These are phyloP conservation scores for Alcedo atthis DNA, from an alignment of 2,797 vertebrate genomes.

Conservation along the genomic window DNA sequence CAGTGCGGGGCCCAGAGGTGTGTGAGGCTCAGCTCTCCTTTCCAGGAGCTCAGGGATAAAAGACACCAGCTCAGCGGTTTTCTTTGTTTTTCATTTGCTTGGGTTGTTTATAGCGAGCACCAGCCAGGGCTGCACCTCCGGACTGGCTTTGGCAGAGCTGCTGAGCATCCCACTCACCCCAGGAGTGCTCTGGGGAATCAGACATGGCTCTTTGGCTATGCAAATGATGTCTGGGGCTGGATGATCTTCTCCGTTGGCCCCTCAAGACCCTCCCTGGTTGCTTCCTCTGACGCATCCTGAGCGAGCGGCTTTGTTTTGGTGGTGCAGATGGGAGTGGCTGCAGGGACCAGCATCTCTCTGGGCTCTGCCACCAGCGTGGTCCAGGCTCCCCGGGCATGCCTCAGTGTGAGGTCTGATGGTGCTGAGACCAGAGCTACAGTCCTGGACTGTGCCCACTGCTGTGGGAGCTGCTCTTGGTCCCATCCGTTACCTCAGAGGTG, in stretches of 20 bases:
- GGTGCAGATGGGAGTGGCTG: constrained; percentile 44
- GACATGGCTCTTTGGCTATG: accelerated
- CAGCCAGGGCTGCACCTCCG: not conserved
- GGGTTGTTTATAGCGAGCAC: constrained; percentile 16
- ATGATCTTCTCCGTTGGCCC: not conserved
- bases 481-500: accelerated
- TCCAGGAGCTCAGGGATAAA: constrained; percentile 15
- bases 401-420: accelerated
- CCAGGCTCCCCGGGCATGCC: not conserved
- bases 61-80: constrained; percentile 67
- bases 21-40: not conserved
- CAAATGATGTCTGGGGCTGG: not conserved
- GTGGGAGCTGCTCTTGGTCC: accelerated
- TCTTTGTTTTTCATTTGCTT: constrained; percentile 63
- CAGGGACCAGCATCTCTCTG: not conserved
- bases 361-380: not conserved
- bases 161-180: not conserved
- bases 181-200: not conserved
- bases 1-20: not conserved
- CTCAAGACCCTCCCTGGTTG: not conserved
- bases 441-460: not conserved
- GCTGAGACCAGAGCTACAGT: not conserved
- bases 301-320: constrained; percentile 35
- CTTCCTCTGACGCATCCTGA: not conserved
- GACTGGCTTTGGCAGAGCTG: not conserved